phyloP scores from a whole-genome alignment of 2,797 vertebrate genomes.

The Anabacerthia variegaticeps region DNA sequence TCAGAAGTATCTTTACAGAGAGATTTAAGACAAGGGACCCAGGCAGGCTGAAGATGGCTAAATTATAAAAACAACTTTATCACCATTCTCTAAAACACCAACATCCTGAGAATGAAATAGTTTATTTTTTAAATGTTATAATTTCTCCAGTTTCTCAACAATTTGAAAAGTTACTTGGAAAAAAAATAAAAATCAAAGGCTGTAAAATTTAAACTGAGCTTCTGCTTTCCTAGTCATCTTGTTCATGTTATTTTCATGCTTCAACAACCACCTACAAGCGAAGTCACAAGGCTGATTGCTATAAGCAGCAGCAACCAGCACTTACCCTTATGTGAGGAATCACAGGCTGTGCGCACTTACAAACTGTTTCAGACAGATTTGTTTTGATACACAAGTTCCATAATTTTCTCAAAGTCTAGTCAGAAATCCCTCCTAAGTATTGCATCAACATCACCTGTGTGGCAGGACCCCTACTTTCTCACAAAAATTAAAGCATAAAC shows the following conservation, averaged over 20 bases:
- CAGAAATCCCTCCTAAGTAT: not conserved
- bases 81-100: not conserved
- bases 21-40: not conserved
- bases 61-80: not conserved
- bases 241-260: not conserved
- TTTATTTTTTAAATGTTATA: not conserved
- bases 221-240: not conserved
- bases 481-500: not conserved
- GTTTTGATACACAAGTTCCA: not conserved
- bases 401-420: not conserved
- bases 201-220: not conserved
- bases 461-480: not conserved
- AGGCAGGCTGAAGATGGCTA: not conserved
- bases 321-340: not conserved
- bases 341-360: not conserved
- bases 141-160: not conserved
- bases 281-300: conserved; percentile 9
- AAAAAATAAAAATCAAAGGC: not conserved
- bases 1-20: not conserved
- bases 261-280: not conserved
- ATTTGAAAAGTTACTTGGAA: not conserved
- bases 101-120: not conserved
- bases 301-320: not conserved
- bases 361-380: not conserved
- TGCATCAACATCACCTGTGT: not conserved